These are phyloP conservation scores for Dryocosmus kuriphilus DNA, from an alignment of 2,888 invertebrate genomes.

Conservation along the genomic window DNA sequence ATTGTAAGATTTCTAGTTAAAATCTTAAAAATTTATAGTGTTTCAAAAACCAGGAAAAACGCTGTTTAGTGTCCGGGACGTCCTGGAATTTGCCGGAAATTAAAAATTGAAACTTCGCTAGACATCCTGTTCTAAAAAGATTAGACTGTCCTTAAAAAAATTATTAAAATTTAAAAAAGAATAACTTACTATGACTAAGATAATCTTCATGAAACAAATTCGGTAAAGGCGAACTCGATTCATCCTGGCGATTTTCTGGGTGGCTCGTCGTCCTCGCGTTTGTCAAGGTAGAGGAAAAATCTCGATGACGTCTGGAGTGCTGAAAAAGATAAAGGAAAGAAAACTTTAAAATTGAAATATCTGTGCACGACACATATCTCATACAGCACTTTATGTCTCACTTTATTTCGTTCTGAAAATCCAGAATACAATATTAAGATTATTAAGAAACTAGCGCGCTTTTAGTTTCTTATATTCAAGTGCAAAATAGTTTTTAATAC, in stretches of 20 bases:
- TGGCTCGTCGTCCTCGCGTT: conserved; percentile 41
- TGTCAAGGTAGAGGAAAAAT: conserved; percentile 56
- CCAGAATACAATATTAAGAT: too few relatives aligned
- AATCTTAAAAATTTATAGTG: too few relatives aligned
- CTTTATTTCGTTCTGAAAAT: neutral
- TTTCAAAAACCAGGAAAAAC: too few relatives aligned
- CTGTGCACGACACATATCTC: conserved; percentile 3
- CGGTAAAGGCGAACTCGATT: conserved; percentile 40
- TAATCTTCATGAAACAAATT: conserved; percentile 46
- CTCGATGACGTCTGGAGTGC: conserved; percentile 70
- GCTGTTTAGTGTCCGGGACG: too few relatives aligned
- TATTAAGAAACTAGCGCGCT: too few relatives aligned
- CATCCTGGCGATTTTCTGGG: conserved; percentile 40
- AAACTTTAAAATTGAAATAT: conserved; percentile 6
- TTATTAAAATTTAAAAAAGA: neutral
- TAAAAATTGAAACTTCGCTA: too few relatives aligned
- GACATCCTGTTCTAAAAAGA: too few relatives aligned
- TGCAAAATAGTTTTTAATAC: too few relatives aligned
- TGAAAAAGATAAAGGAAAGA: conserved; percentile 62
- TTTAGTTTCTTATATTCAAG: too few relatives aligned
- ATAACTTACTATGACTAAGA: conserved; percentile 56
- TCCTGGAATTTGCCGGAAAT: too few relatives aligned
- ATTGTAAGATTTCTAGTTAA: too few relatives aligned
- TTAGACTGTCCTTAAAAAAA: too few relatives aligned
- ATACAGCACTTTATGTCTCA: neutral